A percentile compares a stretch with the other conserved stretches of the same genome.
phyloP scores from a whole-genome alignment of 2,113 vertebrate species.

The Leucosticte australis region DNA sequence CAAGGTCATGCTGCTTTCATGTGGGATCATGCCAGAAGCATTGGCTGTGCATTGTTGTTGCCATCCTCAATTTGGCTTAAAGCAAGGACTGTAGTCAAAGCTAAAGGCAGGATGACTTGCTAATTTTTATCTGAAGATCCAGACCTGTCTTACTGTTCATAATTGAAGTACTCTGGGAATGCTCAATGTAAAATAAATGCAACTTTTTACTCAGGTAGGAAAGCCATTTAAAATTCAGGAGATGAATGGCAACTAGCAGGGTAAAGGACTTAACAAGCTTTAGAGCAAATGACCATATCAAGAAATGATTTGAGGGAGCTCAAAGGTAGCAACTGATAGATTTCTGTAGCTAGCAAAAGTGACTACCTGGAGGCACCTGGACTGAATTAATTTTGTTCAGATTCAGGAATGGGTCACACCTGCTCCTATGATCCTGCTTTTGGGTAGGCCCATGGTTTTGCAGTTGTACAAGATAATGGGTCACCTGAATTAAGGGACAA shows the following conservation, averaged over 20 bases:
- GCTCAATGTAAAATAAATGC: not conserved
- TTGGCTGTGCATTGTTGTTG: not conserved
- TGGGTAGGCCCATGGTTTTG: not conserved
- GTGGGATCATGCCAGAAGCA: not conserved
- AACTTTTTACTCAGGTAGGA: not conserved
- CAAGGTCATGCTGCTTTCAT: not conserved
- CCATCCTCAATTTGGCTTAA: not conserved
- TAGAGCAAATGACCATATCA: not conserved
- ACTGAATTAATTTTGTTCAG: not conserved
- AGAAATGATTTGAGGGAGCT: not conserved
- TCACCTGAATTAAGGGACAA: not conserved
- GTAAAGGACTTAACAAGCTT: not conserved
- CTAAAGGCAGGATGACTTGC: not conserved
- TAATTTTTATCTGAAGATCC: not conserved
- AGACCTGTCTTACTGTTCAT: not conserved
- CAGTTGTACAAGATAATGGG: not conserved
- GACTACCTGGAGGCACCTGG: not conserved
- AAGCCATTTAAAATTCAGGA: not conserved
- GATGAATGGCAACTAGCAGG: not conserved
- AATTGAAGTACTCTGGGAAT: not conserved
- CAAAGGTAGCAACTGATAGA: not conserved
- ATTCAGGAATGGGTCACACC: not conserved
- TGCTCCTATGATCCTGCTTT: not conserved
- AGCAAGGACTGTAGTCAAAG: not conserved
- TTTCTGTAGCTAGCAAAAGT: not conserved